Evolutionary conservation across 1,140 invertebrate genomes (phyloP), one percentile per base, ranked within the genome.

Genomic region (Heliconius eleuchia): DNA sequence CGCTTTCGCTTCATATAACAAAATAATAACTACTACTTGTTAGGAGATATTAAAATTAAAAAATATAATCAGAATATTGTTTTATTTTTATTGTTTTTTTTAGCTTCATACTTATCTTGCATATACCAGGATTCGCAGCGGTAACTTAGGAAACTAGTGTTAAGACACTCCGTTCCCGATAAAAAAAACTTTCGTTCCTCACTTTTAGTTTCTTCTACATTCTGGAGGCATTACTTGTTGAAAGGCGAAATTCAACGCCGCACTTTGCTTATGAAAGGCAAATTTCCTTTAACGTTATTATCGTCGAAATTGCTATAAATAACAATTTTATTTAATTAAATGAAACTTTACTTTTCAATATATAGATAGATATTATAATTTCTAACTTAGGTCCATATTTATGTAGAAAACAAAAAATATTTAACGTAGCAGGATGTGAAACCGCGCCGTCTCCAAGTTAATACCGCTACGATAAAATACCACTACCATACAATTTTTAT

Each of bases 11-110:
- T 66, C 11, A 66, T 30, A 23, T 66, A 66, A 66, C 60, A 66
- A 66, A 66, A 66, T 66, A 66, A 66, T 66, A 27, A 66, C 60
- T 66, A 66, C 27, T 66, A 66, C 60, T 66, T 66, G 60, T 66
- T 66, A 66, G 60, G 60, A 66, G 60, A 30, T 27, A 66, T 66
- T 66, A 66, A 66, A 66, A 27, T 27, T 27, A 66, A 66, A 66
- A 66, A 66, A 66, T 66, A 30, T 66, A 66, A 66, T 66, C 60
- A 23, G n/a, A 30, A 66, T 30, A 27, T 30, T 66, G 60, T 66
- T 66, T 66, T 66, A 66, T 66, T 66, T 66, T 66, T 60, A 27
- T 23, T 60, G n/a, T 27, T 60, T 60, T 57, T n/a, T 23, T 60
- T 5, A 52, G 18, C 5, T 19, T 19, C 18, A 3, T 46, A 46